phyloP scores from a whole-genome alignment of 2,113 vertebrate genomes.

The Hemiprocne comata region DNA sequence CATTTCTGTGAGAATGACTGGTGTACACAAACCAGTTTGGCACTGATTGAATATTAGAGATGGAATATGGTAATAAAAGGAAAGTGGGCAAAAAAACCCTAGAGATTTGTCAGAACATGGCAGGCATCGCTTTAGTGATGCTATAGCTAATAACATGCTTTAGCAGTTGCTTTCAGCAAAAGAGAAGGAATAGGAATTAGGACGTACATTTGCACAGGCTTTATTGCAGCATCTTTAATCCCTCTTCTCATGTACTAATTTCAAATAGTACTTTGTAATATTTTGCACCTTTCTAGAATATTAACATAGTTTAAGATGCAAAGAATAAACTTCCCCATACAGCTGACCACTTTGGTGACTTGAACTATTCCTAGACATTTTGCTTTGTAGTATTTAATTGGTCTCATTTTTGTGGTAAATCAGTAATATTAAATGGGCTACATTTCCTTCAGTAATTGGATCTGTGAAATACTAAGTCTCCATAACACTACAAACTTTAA shows the following conservation, averaged over 20 bases:
- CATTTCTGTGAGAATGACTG: slow-evolving; percentile 8
- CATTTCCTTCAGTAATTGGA: not conserved
- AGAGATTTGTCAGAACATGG: slow-evolving; percentile 18
- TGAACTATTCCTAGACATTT: not conserved
- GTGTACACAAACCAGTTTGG: slow-evolving; percentile 15
- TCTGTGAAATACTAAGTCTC: not conserved
- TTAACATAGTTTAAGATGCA: not conserved
- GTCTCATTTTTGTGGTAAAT: not conserved
- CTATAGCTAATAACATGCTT: slow-evolving; percentile 22
- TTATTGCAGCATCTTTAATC: slow-evolving; percentile 12
- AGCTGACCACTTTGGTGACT: not conserved
- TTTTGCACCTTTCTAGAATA: not conserved
- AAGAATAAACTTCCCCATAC: not conserved
- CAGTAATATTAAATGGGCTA: not conserved
- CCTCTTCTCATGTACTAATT: not conserved
- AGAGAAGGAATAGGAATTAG: slow-evolving; percentile 18
- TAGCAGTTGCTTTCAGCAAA: slow-evolving; percentile 28
- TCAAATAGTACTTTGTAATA: not conserved
- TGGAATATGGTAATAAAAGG: slow-evolving; percentile 15
- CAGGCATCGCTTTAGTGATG: not conserved
- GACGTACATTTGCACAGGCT: not conserved
- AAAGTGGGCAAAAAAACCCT: not conserved
- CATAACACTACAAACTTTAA: not conserved
- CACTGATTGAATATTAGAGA: slow-evolving; percentile 26
- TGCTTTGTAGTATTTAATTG: not conserved